Evolutionary conservation across 2,888 invertebrate species (phyloP), one percentile per base, ranked within the genome.

Genomic region (Synanthedon formicaeformis): DNA sequence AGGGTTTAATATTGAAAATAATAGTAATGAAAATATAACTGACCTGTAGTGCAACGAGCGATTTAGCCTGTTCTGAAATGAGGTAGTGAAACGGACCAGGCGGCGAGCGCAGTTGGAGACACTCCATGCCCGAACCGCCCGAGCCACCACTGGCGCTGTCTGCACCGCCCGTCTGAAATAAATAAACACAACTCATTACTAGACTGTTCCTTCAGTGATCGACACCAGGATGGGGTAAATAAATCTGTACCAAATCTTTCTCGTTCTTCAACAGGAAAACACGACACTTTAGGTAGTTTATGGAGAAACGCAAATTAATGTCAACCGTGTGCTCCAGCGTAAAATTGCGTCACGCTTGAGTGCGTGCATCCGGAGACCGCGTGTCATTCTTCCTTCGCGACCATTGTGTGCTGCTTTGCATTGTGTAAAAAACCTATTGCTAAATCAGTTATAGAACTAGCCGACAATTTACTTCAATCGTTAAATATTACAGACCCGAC

Each of bases 31-130:
- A 12, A 45, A 49, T 12, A 16, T 16, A 18, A 67, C 67, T 69
- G 64, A 90, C 90, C 90, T 96, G 95, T 78, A 96, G 89, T 60
- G 92, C 93, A 69, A 93, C 92, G 81, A 94, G 88, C 65, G 95
- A 96, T 88, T 95, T 96, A 76, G 95, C 94, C 89, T 95, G 95
- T 88, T 95, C 95, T 88, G 91, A 94, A 84, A 93, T 92, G 87
- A 94, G 91, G 80, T 92, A 92, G 81, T 94, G 94, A 81, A 94
- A 93, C 60, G 93, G 93, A 71, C 91, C 92, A 65, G 92, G 90
- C 68, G 89, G 88, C 67, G 90, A 89, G 72, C 92, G 92, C 76
- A 93, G 88, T 75, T 92, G 93, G 88, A 94, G 89, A 87, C 94
- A 94, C 86, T 94, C 94, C 93, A 94, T 94, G 82, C 92, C 93